Percentiles rank a stretch among this genome's conserved stretches.
These are phyloP conservation scores for Mantis religiosa DNA, from an alignment of 2,888 invertebrate species.

Conservation along the genomic window DNA sequence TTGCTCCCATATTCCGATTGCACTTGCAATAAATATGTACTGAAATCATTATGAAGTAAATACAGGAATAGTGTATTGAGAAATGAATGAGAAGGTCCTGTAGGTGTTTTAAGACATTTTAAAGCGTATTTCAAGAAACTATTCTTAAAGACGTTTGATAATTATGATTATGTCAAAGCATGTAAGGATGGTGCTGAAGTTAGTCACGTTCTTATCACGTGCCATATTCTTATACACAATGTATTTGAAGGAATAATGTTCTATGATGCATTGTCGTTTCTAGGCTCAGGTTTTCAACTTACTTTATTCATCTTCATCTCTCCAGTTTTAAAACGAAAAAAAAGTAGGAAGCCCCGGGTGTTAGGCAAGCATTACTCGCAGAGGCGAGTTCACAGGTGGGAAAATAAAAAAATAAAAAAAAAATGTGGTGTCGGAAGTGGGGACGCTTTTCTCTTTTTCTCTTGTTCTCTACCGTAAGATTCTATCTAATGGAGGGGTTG, in stretches of 20 bases:
- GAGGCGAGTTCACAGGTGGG: background rate
- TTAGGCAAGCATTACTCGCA: background rate
- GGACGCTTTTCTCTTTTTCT: background rate
- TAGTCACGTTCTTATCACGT: too few relatives aligned
- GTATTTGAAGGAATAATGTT: background rate
- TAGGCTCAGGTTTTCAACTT: background rate
- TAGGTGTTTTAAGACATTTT: too few relatives aligned
- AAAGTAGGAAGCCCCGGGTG: background rate
- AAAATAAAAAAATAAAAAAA: background rate
- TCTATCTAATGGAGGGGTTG: slow-evolving; percentile 1
- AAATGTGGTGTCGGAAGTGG: background rate
- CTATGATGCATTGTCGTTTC: background rate
- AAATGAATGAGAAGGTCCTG: too few relatives aligned
- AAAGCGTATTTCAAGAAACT: too few relatives aligned
- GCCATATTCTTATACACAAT: background rate
- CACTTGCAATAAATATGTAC: too few relatives aligned
- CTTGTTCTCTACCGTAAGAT: background rate
- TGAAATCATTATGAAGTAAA: too few relatives aligned
- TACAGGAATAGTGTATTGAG: too few relatives aligned
- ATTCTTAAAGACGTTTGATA: too few relatives aligned
- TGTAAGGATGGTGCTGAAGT: too few relatives aligned
- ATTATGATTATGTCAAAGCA: too few relatives aligned
- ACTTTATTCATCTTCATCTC: background rate
- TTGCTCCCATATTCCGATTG: too few relatives aligned
- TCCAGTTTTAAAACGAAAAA: background rate